phyloP scores from a whole-genome alignment of 2,797 vertebrate species.

The Crypturellus tataupa region DNA sequence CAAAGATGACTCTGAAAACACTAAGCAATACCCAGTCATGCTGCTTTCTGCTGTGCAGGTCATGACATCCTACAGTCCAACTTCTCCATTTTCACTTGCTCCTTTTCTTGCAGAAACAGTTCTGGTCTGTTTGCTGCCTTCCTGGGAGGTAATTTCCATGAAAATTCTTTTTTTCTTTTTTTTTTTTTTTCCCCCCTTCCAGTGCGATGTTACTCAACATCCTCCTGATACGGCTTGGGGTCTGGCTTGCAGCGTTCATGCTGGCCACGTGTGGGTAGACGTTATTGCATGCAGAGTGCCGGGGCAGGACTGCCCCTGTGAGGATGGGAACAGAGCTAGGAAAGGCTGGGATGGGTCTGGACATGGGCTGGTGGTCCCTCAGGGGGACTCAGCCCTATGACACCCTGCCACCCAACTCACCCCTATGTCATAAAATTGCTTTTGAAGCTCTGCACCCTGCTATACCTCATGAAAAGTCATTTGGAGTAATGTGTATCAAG shows the following conservation, averaged over 20 bases:
- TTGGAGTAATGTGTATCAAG: too few relatives aligned
- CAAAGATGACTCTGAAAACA: neutral
- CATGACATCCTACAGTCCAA: neutral
- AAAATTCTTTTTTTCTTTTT: neutral
- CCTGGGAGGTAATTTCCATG: neutral
- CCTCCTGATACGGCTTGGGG: neutral
- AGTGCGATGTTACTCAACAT: neutral
- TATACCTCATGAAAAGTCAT: too few relatives aligned
- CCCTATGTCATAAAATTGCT: too few relatives aligned
- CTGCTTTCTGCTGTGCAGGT: neutral
- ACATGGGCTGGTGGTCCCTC: neutral
- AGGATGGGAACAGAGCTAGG: neutral
- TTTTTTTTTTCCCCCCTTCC: neutral
- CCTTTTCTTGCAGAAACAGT: neutral
- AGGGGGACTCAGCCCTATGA: neutral
- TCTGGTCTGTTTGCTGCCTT: neutral
- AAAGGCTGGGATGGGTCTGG: neutral
- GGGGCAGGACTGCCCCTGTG: neutral
- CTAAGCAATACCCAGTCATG: neutral
- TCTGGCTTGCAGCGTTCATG: neutral
- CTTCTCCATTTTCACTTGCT: neutral
- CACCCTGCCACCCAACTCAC: neutral
- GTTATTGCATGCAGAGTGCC: fast-evolving
- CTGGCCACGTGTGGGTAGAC: fast-evolving
- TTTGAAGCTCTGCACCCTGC: too few relatives aligned